Conservation (phyloP, 2,797 vertebrate species). For the Lerista edwardsae region DNA sequence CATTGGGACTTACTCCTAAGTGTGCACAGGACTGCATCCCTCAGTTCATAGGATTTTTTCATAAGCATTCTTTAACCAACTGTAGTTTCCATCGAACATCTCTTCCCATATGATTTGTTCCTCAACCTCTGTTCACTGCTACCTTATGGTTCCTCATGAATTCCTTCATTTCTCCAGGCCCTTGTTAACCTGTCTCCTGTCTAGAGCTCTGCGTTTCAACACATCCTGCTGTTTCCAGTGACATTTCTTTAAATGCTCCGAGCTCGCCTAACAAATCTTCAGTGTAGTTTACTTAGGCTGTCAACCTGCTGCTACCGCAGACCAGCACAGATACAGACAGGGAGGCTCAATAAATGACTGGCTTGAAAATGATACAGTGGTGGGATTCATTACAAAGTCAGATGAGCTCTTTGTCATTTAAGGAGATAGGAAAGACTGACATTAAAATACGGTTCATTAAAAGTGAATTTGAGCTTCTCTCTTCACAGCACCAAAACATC, state of each 20-base stretch:
- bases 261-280: constrained; percentile 49
- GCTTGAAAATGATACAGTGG: constrained; percentile 47
- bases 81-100: background rate
- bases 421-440: constrained; percentile 72
- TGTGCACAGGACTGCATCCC: background rate
- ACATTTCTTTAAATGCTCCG: constrained; percentile 51
- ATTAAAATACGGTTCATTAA: constrained; percentile 78
- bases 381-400: constrained; percentile 76
- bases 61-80: background rate
- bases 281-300: constrained; percentile 45
- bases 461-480: constrained; percentile 74
- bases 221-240: constrained; percentile 45
- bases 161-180: constrained; percentile 4
- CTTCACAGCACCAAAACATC: constrained; percentile 75
- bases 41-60: background rate
- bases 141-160: constrained; percentile 28
- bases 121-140: constrained; percentile 45
- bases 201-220: constrained; percentile 28
- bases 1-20: background rate
- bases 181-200: constrained; percentile 31
- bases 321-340: constrained; percentile 48
- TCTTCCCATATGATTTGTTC: background rate
- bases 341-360: constrained; percentile 59
- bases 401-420: constrained; percentile 77
- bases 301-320: constrained; percentile 39